Conservation (phyloP, 2,888 invertebrate genomes). For the Amaurobius ferox region DNA sequence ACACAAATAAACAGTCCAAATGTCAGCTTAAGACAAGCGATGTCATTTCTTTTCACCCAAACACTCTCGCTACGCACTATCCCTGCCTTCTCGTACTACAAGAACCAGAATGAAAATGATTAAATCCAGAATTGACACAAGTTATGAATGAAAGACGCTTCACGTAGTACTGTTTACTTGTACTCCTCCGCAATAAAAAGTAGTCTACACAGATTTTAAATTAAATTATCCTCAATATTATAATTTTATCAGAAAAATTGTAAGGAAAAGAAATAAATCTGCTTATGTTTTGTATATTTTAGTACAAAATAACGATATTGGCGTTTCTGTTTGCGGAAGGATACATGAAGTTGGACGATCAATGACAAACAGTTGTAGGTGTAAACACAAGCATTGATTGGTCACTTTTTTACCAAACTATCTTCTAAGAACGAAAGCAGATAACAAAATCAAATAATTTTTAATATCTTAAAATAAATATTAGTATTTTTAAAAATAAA, state of each 20-base stretch:
- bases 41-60: not conserved
- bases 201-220: not conserved
- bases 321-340: constrained; percentile 27
- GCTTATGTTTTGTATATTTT: too few species aligned
- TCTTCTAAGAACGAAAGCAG: too few species aligned
- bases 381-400: constrained; percentile 64
- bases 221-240: too few species aligned
- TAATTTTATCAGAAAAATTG: too few species aligned
- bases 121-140: constrained; percentile 39
- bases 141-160: constrained; percentile 62
- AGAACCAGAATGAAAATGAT: constrained; percentile 34
- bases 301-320: too few species aligned
- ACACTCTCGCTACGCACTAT: not conserved
- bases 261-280: too few species aligned
- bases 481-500: constrained; percentile 6
- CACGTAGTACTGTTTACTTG: not conserved
- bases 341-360: constrained; percentile 35
- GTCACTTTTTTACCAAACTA: too few species aligned
- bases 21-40: not conserved
- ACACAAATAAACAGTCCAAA: constrained; percentile 5
- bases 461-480: not conserved
- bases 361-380: constrained; percentile 54
- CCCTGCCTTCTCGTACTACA: constrained; percentile 24
- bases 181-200: constrained; percentile 34
- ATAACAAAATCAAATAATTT: constrained; percentile 9